These are phyloP conservation scores for Protaetia brevitarsis DNA, from an alignment of 1,140 invertebrate genomes.

Conservation along the genomic window DNA sequence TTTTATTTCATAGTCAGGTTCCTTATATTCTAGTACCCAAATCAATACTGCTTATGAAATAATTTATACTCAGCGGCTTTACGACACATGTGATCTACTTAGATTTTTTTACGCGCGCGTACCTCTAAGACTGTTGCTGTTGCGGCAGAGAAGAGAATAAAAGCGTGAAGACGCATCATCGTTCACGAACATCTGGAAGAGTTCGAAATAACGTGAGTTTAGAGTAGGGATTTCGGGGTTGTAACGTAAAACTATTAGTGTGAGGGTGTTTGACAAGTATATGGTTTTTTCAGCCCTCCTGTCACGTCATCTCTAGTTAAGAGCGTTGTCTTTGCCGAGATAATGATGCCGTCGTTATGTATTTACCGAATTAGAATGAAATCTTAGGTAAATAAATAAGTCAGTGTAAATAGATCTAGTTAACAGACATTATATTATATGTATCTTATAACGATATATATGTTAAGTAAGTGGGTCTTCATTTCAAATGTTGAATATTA, in stretches of 20 bases:
- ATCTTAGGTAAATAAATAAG: neutral
- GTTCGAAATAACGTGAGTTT: constrained; percentile 9
- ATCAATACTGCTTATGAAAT: too few relatives aligned
- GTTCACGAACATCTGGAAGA: constrained; percentile 11
- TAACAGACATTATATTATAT: neutral
- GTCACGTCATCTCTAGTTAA: neutral
- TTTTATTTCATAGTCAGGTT: too few relatives aligned
- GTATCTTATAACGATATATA: too few relatives aligned
- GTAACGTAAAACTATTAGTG: constrained; percentile 6
- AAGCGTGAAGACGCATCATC: neutral
- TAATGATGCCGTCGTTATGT: neutral
- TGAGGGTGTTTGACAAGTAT: constrained; percentile 10
- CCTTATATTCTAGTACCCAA: too few relatives aligned
- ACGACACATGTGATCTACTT: too few relatives aligned
- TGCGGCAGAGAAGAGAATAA: neutral
- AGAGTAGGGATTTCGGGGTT: constrained; percentile 1
- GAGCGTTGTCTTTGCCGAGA: neutral
- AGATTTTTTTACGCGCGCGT: too few relatives aligned
- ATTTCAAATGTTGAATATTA: too few relatives aligned
- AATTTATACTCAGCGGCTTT: too few relatives aligned
- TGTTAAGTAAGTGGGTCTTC: too few relatives aligned
- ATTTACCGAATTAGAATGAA: neutral
- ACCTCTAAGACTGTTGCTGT: too few relatives aligned
- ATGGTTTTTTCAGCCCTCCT: neutral
- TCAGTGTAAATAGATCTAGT: neutral